A percentile compares a stretch with the other conserved stretches of the same genome.
Evolutionary conservation across 2,888 invertebrate species (phyloP).

Genomic region (Plagodis dolabraria): DNA sequence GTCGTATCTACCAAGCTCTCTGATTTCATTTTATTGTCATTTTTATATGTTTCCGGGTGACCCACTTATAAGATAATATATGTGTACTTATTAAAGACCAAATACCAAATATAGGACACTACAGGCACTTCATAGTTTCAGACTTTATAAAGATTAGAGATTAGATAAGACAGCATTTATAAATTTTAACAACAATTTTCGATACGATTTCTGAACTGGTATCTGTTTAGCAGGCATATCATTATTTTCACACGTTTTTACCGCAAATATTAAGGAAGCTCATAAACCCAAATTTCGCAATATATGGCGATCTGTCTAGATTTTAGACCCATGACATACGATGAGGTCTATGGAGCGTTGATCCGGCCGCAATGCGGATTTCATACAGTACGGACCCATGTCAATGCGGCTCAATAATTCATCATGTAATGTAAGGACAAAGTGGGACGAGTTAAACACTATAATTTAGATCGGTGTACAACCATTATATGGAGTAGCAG

Average conservation of each 20-base stretch:
- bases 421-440: conserved; percentile 49
- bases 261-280: conserved; percentile 5
- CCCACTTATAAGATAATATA: too few relatives aligned
- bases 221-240: too few relatives aligned
- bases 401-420: conserved; percentile 66
- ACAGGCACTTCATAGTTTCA: too few relatives aligned
- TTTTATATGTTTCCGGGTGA: too few relatives aligned
- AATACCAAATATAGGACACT: too few relatives aligned
- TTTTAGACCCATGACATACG: background rate
- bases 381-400: conserved; percentile 40
- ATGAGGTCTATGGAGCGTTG: conserved; percentile 3
- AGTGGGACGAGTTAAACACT: conserved; percentile 48
- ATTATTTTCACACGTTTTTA: background rate
- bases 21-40: too few relatives aligned
- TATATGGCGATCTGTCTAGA: background rate
- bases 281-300: background rate
- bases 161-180: too few relatives aligned
- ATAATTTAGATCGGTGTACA: conserved; percentile 48
- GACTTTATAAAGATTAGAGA: too few relatives aligned
- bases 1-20: too few relatives aligned
- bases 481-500: conserved; percentile 29
- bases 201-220: too few relatives aligned
- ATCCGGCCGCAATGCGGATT: conserved; percentile 51
- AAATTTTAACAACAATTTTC: too few relatives aligned
- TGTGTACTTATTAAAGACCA: too few relatives aligned